Conservation (phyloP, 2,797 vertebrate species). For the Tachyglossus aculeatus region DNA sequence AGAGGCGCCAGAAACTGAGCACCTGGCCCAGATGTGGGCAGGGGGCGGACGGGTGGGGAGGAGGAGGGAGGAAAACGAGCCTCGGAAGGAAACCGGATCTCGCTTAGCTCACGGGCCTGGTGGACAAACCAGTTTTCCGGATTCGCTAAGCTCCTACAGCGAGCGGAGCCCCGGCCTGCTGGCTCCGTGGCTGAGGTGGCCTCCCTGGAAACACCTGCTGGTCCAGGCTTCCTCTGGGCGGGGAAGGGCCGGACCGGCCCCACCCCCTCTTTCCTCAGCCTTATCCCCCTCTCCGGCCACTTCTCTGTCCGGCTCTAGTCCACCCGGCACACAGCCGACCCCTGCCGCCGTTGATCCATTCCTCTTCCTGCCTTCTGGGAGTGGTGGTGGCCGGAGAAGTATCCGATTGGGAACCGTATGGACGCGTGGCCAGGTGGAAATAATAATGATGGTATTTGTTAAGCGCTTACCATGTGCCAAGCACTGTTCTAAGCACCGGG, state of each 20-base stretch:
- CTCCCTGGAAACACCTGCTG: background rate
- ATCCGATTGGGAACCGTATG: no score
- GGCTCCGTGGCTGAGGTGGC: background rate
- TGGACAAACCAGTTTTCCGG: conserved; percentile 39
- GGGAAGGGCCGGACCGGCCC: conserved; percentile 19
- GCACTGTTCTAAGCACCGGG: no score
- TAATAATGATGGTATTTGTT: no score
- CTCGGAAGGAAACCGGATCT: conserved; percentile 36
- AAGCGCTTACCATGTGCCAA: no score
- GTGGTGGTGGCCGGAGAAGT: no score
- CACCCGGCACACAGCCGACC: background rate
- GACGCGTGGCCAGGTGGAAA: no score
- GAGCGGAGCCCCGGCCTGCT: background rate
- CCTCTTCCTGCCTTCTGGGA: no score
- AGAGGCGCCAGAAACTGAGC: conserved; percentile 66
- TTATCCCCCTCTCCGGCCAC: rapidly evolving
- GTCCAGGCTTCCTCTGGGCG: background rate
- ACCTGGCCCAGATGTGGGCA: conserved; percentile 40
- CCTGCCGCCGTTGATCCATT: no score
- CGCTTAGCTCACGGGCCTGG: conserved; percentile 39
- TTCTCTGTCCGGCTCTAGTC: background rate
- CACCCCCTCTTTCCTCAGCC: background rate
- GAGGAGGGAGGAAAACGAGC: conserved; percentile 1
- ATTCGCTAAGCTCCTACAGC: conserved; percentile 40
- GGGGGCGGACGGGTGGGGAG: conserved; percentile 13